phyloP scores from a whole-genome alignment of 2,113 vertebrate genomes.

The Oostethus manadensis region DNA sequence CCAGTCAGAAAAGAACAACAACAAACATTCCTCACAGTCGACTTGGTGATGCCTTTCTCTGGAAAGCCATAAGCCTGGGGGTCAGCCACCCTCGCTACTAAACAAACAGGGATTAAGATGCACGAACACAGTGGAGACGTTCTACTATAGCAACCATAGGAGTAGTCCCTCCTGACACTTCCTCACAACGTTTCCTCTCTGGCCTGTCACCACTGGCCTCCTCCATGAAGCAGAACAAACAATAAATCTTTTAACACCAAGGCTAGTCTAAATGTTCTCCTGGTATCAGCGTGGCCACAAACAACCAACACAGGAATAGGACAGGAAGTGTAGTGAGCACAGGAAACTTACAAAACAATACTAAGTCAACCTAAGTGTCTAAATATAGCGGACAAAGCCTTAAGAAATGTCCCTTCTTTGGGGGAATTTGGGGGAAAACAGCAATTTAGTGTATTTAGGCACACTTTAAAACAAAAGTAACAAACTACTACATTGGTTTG shows the following conservation, averaged over 20 bases:
- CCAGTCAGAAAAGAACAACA: constrained; percentile 41
- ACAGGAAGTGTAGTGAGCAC: constrained; percentile 57
- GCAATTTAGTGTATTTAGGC: background rate
- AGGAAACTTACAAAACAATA: constrained; percentile 64
- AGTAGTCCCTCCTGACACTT: background rate
- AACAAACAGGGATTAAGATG: constrained; percentile 34
- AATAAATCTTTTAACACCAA: constrained; percentile 27
- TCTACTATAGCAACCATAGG: background rate
- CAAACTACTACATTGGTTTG: background rate
- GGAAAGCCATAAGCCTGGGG: constrained; percentile 54
- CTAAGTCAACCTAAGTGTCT: constrained; percentile 48
- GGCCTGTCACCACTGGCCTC: background rate
- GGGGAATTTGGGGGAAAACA: constrained; percentile 9
- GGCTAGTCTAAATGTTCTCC: constrained; percentile 1
- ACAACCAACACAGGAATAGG: constrained; percentile 19
- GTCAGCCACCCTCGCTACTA: constrained; percentile 38
- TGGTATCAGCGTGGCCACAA: constrained; percentile 3
- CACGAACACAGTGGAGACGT: constrained; percentile 8
- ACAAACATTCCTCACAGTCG: constrained; percentile 67
- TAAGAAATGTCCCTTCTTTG: background rate
- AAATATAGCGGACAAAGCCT: constrained; percentile 53
- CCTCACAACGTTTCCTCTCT: background rate
- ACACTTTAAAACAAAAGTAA: background rate
- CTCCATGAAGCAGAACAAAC: constrained; percentile 18
- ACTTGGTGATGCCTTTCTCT: constrained; percentile 69